Conservation (phyloP, 1,140 invertebrate genomes). For the Adelges cooleyi region DNA sequence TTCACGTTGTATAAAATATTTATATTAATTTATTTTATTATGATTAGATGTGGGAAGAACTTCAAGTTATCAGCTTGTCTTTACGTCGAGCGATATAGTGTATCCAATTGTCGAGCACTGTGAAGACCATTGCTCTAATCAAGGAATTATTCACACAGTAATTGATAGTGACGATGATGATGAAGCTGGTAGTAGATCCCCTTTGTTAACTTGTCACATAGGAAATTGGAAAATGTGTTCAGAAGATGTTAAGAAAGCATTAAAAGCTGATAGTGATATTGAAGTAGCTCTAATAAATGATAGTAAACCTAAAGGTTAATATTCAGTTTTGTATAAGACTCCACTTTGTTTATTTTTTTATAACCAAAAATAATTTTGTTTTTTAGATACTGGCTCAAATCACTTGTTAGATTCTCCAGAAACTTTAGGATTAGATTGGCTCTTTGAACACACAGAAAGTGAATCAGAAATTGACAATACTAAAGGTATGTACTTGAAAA, state of each 20-base stretch:
- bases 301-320: slow-evolving; percentile 6
- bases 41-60: slow-evolving; percentile 36
- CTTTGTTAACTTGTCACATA: slow-evolving; percentile 7
- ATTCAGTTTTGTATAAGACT: too few relatives aligned
- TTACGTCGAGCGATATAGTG: slow-evolving; percentile 59
- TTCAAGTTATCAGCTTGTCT: slow-evolving; percentile 28
- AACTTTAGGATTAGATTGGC: slow-evolving; percentile 41
- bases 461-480: slow-evolving; percentile 38
- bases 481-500: background rate
- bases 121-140: slow-evolving; percentile 50
- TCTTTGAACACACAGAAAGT: slow-evolving; percentile 44
- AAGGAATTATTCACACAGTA: slow-evolving; percentile 38
- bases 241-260: background rate
- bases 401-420: background rate
- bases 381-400: slow-evolving; percentile 1
- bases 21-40: slow-evolving; percentile 21
- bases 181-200: slow-evolving; percentile 27
- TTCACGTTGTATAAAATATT: background rate
- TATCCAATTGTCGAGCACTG: slow-evolving; percentile 73
- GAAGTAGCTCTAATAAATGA: slow-evolving; percentile 16
- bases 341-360: too few relatives aligned
- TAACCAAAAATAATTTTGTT: too few relatives aligned
- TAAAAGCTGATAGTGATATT: slow-evolving; percentile 2
- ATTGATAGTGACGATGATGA: slow-evolving; percentile 28
- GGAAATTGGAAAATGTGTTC: slow-evolving; percentile 3